A percentile compares a stretch with the other conserved stretches of the same genome.
Evolutionary conservation across 2,888 invertebrate genomes (phyloP).

Genomic region (Oxyteleia sp.): DNA sequence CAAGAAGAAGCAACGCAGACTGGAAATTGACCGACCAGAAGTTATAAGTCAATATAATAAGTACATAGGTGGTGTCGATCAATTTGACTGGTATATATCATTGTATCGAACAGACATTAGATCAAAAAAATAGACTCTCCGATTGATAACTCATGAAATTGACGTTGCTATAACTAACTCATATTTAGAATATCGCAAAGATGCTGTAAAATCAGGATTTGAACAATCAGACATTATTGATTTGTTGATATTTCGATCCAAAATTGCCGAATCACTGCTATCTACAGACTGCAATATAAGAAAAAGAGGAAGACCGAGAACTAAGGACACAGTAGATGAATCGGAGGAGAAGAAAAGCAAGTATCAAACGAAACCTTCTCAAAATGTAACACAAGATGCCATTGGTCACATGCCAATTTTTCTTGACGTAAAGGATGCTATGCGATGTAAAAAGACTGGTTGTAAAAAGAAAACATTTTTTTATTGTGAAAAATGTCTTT

Average conservation of each 20-base stretch:
- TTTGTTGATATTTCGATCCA: constrained; percentile 18
- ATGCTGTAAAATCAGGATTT: neutral
- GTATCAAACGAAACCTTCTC: constrained; percentile 3
- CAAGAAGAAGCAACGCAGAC: constrained; percentile 15
- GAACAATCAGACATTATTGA: constrained; percentile 19
- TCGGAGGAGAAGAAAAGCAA: constrained; percentile 13
- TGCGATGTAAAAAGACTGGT: constrained; percentile 9
- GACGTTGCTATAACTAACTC: constrained; percentile 26
- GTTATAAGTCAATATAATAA: constrained; percentile 24
- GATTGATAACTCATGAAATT: constrained; percentile 27
- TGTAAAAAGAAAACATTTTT: constrained; percentile 17
- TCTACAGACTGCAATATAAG: constrained; percentile 17
- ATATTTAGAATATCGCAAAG: constrained; percentile 20
- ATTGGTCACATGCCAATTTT: constrained; percentile 14
- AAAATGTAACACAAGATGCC: constrained; percentile 13
- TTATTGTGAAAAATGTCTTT: constrained; percentile 22
- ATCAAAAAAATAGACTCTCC: constrained; percentile 38
- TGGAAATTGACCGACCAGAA: constrained; percentile 26
- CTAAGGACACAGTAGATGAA: constrained; percentile 9
- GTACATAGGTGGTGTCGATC: constrained; percentile 40
- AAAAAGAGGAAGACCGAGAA: constrained; percentile 12
- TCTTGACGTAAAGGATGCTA: neutral
- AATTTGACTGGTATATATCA: constrained; percentile 39
- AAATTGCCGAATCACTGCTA: constrained; percentile 10
- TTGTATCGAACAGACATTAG: constrained; percentile 21